A percentile compares a stretch with the other conserved stretches of the same genome.
Evolutionary conservation across 2,888 invertebrate species (phyloP).

Genomic region (Heliothis peltigera): DNA sequence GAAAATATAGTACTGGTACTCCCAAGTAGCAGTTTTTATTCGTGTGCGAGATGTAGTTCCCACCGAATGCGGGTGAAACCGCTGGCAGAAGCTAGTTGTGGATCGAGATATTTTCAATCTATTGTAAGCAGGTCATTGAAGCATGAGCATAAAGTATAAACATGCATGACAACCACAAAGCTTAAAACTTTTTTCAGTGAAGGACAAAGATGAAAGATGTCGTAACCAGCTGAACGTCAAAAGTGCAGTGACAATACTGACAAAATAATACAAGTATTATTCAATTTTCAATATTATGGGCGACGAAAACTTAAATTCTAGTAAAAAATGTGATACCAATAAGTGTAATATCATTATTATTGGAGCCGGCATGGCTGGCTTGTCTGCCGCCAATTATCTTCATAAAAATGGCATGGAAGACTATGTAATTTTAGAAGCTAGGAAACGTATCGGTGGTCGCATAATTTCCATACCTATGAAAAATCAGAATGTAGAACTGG

Average conservation of each 20-base stretch:
- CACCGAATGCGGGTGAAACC: no score
- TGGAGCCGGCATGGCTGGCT: conserved; percentile 96
- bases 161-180: conserved; percentile 14
- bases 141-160: background rate
- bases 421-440: conserved; percentile 95
- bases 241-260: conserved; percentile 71
- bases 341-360: conserved; percentile 94
- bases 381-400: conserved; percentile 95
- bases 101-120: no score
- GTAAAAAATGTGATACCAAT: conserved; percentile 85
- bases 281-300: conserved; percentile 85
- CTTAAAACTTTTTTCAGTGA: conserved; percentile 20
- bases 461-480: conserved; percentile 93
- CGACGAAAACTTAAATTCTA: conserved; percentile 87
- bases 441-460: conserved; percentile 95
- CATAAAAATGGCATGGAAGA: conserved; percentile 94
- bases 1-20: no score
- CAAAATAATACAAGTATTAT: conserved; percentile 76
- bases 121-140: background rate
- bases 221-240: conserved; percentile 84
- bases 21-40: no score
- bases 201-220: conserved; percentile 66
- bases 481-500: conserved; percentile 93
- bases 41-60: no score
- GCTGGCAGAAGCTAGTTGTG: no score